These are phyloP conservation scores for Lutjanus erythropterus DNA, from an alignment of 2,113 vertebrate genomes.

Conservation along the genomic window DNA sequence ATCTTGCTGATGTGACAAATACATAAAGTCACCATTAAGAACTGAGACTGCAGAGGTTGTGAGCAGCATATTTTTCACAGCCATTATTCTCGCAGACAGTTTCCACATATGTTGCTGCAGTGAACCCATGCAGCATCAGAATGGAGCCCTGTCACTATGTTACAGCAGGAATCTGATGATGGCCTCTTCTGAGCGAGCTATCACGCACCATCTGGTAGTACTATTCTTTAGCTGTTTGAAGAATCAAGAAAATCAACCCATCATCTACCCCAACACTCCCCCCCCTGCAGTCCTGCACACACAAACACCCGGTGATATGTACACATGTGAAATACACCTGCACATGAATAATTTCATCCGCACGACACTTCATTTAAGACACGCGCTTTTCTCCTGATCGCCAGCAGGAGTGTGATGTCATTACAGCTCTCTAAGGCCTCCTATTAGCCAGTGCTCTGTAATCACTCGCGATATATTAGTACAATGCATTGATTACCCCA, in stretches of 20 bases:
- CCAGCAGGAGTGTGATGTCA: slow-evolving; percentile 75
- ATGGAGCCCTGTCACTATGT: slow-evolving; percentile 49
- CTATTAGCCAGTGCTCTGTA: slow-evolving; percentile 78
- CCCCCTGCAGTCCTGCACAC: slow-evolving; percentile 40
- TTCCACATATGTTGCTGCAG: slow-evolving; percentile 58
- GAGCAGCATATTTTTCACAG: slow-evolving; percentile 5
- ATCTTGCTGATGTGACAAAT: neutral
- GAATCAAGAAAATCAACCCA: slow-evolving; percentile 73
- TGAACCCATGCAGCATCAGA: slow-evolving; percentile 30
- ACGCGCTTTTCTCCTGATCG: slow-evolving; percentile 11
- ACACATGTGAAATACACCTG: slow-evolving; percentile 60
- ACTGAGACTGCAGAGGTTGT: neutral
- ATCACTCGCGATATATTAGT: slow-evolving; percentile 82
- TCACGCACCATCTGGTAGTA: slow-evolving; percentile 77
- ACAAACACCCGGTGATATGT: slow-evolving; percentile 12
- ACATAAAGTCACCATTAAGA: neutral
- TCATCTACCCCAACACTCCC: slow-evolving; percentile 47
- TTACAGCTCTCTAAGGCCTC: slow-evolving; percentile 71
- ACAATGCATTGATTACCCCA: slow-evolving; percentile 83
- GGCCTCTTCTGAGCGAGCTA: slow-evolving; percentile 72
- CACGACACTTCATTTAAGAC: slow-evolving; percentile 42
- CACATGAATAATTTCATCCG: slow-evolving; percentile 46
- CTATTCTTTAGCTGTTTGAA: slow-evolving; percentile 74
- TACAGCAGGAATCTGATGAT: slow-evolving; percentile 69
- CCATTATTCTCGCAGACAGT: slow-evolving; percentile 1